phyloP scores from a whole-genome alignment of 2,797 vertebrate genomes.

The Paguma larvata region DNA sequence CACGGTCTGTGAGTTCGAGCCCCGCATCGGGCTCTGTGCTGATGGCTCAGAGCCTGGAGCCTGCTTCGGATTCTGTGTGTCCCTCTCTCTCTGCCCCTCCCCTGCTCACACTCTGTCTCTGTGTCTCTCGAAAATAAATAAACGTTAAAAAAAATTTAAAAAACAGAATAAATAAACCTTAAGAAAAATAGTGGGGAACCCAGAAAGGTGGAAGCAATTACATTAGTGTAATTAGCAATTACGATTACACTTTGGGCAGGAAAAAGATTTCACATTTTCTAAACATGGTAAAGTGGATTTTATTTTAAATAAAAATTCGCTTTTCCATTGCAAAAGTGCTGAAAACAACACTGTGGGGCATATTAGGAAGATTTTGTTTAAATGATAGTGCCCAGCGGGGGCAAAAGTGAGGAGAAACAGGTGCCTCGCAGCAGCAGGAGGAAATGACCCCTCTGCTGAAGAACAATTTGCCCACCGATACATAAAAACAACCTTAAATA shows the following conservation, averaged over 20 bases:
- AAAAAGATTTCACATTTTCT: background rate
- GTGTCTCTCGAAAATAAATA: too few species aligned
- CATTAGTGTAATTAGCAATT: too few species aligned
- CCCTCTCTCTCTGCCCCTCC: too few species aligned
- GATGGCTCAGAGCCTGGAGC: too few species aligned
- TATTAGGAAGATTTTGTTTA: background rate
- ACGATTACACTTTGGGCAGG: too few species aligned
- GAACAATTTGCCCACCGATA: background rate
- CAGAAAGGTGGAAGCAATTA: background rate
- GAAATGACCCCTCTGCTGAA: background rate
- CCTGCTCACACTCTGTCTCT: too few species aligned
- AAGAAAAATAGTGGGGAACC: background rate
- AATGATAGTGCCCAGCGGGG: accelerated
- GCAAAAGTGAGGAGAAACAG: background rate
- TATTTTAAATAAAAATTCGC: conserved; percentile 9
- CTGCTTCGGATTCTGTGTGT: too few species aligned
- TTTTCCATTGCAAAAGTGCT: background rate
- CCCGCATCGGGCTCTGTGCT: too few species aligned
- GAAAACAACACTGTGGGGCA: background rate
- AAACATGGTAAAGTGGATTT: background rate
- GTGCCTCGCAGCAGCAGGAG: background rate
- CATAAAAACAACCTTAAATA: background rate
- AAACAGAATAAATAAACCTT: too few species aligned
- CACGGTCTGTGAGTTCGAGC: too few species aligned
- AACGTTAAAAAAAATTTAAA: too few species aligned